Conservation (phyloP, 1,140 invertebrate species). For the Mactra quadrangularis region DNA sequence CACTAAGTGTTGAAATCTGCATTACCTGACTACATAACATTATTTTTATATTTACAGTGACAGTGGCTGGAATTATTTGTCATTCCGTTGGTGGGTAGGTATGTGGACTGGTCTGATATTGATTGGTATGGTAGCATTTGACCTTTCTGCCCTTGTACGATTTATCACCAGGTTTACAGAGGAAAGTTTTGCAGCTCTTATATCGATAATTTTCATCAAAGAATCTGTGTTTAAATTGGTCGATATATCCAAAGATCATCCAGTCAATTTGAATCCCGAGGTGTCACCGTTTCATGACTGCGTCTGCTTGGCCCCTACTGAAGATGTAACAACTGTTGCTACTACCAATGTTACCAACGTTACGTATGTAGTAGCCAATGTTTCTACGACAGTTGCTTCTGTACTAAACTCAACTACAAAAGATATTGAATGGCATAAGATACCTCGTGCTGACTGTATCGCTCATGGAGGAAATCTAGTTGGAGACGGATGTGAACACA, state of each 20-base stretch:
- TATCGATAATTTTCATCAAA: constrained; percentile 99
- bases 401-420: not conserved
- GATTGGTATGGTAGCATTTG: constrained; percentile 95
- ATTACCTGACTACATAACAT: too few species aligned
- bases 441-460: constrained; percentile 52
- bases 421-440: constrained; percentile 39
- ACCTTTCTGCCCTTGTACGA: constrained; percentile 98
- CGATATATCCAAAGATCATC: constrained; percentile 63
- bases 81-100: constrained; percentile 97
- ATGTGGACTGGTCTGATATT: constrained; percentile 96
- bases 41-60: too few species aligned
- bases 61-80: constrained; percentile 94
- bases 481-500: constrained; percentile 81
- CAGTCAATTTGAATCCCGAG: constrained; percentile 63
- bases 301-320: constrained; percentile 64
- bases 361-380: constrained; percentile 87
- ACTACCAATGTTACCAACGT: not conserved
- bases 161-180: constrained; percentile 99
- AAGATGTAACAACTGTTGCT: not conserved
- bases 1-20: too few species aligned
- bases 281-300: constrained; percentile 67
- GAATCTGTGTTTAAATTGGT: constrained; percentile 90
- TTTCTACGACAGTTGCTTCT: constrained; percentile 52
- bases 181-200: constrained; percentile 99
- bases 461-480: constrained; percentile 56